Conservation (phyloP, 2,113 vertebrate genomes). For the Eretmochelys imbricata region DNA sequence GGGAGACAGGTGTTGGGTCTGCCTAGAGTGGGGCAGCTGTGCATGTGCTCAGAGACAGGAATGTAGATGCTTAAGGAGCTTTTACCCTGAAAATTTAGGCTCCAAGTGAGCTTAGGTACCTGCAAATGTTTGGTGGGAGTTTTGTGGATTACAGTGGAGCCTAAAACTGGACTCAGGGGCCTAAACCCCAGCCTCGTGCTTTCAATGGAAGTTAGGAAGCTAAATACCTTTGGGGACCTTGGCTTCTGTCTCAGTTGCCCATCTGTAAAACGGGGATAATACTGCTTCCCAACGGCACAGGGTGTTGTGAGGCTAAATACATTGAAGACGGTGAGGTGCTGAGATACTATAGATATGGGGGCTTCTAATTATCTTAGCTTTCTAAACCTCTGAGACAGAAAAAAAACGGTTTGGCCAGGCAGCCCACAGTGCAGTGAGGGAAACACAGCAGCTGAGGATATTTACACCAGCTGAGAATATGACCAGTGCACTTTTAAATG, state of each 20-base stretch:
- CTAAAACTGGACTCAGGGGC: background rate
- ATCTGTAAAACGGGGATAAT: background rate
- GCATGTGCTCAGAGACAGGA: background rate
- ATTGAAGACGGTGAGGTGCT: background rate
- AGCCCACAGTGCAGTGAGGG: background rate
- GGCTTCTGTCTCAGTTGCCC: background rate
- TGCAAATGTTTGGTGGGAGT: background rate
- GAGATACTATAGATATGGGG: background rate
- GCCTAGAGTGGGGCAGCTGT: background rate
- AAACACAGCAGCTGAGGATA: too few species aligned
- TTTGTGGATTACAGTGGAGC: background rate
- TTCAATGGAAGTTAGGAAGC: background rate
- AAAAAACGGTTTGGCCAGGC: background rate
- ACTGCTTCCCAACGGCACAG: background rate
- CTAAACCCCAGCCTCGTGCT: background rate
- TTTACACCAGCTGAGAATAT: background rate
- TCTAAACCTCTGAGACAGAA: background rate
- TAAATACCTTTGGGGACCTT: background rate
- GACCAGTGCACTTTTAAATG: conserved; percentile 4
- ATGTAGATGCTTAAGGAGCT: background rate
- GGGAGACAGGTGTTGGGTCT: background rate
- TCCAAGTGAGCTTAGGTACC: background rate
- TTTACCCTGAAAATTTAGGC: background rate
- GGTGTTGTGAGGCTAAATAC: background rate
- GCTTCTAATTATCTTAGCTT: background rate